A percentile compares a stretch with the other conserved stretches of the same genome.
Conservation (phyloP, 2,888 invertebrate species). For the Holacanthella duospinosa region DNA sequence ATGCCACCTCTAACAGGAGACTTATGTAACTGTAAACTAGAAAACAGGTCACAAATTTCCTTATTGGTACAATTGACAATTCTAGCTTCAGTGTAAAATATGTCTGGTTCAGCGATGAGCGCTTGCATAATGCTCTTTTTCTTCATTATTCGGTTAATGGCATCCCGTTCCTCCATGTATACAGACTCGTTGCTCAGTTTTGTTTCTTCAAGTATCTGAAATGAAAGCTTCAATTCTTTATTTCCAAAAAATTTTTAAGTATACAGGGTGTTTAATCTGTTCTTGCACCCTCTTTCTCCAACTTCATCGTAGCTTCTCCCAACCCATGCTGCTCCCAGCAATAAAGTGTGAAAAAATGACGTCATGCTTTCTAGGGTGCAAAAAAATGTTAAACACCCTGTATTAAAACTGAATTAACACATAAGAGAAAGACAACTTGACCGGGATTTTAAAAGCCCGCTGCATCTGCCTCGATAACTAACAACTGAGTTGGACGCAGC, state of each 20-base stretch:
- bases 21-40: neutral
- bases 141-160: neutral
- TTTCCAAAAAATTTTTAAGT: neutral
- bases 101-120: neutral
- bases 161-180: neutral
- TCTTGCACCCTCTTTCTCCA: no score
- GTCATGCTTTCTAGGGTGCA: no score
- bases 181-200: neutral
- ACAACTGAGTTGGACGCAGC: no score
- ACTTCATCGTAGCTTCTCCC: no score
- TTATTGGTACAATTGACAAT: neutral
- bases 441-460: no score
- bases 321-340: no score
- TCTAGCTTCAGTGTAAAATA: neutral
- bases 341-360: no score
- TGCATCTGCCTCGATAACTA: no score
- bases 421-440: no score
- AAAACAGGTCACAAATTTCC: conserved; percentile 2
- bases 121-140: neutral
- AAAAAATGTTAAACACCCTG: no score
- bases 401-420: no score
- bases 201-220: neutral
- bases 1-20: conserved; percentile 3
- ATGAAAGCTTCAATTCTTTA: neutral
- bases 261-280: no score